Conservation (phyloP, 2,113 vertebrate species). For the Atrichornis clamosus region DNA sequence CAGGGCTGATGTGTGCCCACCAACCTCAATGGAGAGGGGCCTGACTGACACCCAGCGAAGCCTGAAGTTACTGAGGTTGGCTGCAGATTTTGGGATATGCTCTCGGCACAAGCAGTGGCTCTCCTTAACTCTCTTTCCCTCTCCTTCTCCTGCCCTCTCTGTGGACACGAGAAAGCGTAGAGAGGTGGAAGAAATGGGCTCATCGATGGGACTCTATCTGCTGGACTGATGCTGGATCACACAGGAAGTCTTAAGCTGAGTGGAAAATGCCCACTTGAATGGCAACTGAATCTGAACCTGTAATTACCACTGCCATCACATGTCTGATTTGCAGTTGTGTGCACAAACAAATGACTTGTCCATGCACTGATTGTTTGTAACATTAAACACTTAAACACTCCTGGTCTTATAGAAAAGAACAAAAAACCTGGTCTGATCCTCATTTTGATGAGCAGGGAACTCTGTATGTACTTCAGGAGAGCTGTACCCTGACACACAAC, state of each 20-base stretch:
- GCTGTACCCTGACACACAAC: not conserved
- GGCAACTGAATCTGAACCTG: not conserved
- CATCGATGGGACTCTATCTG: not conserved
- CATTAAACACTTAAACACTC: not conserved
- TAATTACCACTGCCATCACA: not conserved
- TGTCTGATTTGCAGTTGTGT: not conserved
- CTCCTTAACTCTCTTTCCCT: not conserved
- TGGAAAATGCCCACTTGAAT: not conserved
- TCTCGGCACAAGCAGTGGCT: not conserved
- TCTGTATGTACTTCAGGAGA: not conserved
- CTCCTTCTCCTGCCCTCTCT: not conserved
- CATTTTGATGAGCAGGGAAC: not conserved
- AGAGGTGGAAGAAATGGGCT: not conserved
- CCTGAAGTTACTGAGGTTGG: not conserved
- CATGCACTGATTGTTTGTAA: not conserved
- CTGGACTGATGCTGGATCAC: not conserved
- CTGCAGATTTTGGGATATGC: not conserved
- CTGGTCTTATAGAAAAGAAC: not conserved
- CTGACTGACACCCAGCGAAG: not conserved
- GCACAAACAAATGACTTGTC: not conserved
- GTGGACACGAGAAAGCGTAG: not conserved
- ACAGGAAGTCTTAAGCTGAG: not conserved
- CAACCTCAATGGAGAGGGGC: rapidly evolving
- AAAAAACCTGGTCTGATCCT: not conserved
- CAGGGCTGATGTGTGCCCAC: not conserved